Percentiles rank a stretch among this genome's conserved stretches.
Evolutionary conservation across 1,140 invertebrate genomes (phyloP).

Genomic region (Rhyacophila brunnea): DNA sequence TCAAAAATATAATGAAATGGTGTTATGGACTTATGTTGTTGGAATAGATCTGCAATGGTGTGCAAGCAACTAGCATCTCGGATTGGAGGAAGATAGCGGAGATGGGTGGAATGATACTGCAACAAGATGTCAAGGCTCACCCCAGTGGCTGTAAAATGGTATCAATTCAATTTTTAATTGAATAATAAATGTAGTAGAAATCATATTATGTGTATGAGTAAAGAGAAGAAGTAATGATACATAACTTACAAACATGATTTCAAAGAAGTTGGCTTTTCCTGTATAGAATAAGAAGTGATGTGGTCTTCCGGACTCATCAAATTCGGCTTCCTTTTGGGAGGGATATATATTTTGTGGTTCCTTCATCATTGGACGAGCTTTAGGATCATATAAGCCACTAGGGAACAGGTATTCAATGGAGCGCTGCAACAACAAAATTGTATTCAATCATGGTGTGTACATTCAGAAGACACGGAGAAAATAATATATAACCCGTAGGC

Average conservation of each 20-base stretch:
- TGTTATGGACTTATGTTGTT: too few relatives aligned
- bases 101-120: too few relatives aligned
- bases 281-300: constrained; percentile 91
- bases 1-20: too few relatives aligned
- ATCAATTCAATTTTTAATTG: too few relatives aligned
- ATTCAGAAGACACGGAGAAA: too few relatives aligned
- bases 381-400: constrained; percentile 80
- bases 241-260: constrained; percentile 73
- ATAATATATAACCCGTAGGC: too few relatives aligned
- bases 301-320: constrained; percentile 85
- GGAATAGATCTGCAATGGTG: too few relatives aligned
- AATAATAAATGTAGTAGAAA: constrained; percentile 7
- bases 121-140: too few relatives aligned
- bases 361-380: constrained; percentile 83
- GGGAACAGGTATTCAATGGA: constrained; percentile 91
- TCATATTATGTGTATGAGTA: constrained; percentile 5
- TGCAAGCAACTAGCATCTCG: too few relatives aligned
- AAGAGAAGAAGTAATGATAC: constrained; percentile 19
- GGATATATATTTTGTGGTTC: constrained; percentile 84
- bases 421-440: constrained; percentile 56
- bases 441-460: too few relatives aligned
- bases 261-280: constrained; percentile 77
- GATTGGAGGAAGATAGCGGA: too few relatives aligned
- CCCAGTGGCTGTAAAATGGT: constrained; percentile 3
- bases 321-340: constrained; percentile 83